Conservation (phyloP, 2,113 vertebrate genomes). For the Pterophyllum scalare region DNA sequence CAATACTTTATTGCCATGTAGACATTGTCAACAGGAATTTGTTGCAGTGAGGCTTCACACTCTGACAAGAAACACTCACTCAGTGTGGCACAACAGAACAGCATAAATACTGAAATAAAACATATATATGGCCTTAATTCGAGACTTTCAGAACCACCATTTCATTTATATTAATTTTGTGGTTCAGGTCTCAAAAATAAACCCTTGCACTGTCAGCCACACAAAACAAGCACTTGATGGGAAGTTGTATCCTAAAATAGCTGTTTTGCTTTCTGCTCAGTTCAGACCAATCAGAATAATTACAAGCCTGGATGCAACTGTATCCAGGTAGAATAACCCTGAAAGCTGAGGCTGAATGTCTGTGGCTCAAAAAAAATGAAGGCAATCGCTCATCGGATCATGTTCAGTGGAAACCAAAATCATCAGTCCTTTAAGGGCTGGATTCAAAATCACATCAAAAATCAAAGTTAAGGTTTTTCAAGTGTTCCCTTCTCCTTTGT, state of each 20-base stretch:
- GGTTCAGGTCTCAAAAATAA: background rate
- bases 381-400: fast-evolving
- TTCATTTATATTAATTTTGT: background rate
- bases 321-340: background rate
- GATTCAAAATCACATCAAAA: constrained; percentile 1
- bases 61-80: too few species aligned
- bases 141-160: background rate
- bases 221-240: background rate
- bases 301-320: background rate
- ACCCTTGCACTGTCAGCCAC: background rate
- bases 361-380: background rate
- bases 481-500: background rate
- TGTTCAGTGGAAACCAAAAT: background rate
- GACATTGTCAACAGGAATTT: too few species aligned
- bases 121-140: background rate
- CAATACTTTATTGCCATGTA: too few species aligned
- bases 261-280: background rate
- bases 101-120: too few species aligned
- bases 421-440: background rate
- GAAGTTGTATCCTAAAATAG: background rate
- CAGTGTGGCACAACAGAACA: too few species aligned
- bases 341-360: background rate
- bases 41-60: too few species aligned
- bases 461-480: background rate
- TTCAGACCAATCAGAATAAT: background rate